Conservation (phyloP, 2,888 invertebrate species). For the Protula sp. region DNA sequence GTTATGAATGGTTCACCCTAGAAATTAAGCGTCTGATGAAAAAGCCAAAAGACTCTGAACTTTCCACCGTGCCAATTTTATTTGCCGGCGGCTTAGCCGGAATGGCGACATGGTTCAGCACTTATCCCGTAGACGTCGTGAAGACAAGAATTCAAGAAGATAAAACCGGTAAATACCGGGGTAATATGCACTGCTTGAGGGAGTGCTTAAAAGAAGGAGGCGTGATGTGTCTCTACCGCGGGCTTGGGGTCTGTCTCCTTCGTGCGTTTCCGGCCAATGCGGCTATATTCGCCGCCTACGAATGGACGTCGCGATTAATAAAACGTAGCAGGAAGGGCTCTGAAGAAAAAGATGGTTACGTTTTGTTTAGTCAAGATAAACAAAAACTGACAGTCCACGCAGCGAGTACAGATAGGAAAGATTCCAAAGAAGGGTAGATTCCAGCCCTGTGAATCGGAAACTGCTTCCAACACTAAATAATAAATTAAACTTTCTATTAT, state of each 20-base stretch:
- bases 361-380: too few species aligned
- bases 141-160: constrained; percentile 77
- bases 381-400: too few species aligned
- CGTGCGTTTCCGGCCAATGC: constrained; percentile 91
- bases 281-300: too few species aligned
- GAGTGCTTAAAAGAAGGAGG: constrained; percentile 69
- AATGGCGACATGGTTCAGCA: constrained; percentile 74
- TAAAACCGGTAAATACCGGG: constrained; percentile 59
- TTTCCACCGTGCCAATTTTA: constrained; percentile 58
- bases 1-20: constrained; percentile 66
- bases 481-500: too few species aligned
- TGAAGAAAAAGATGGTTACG: too few species aligned
- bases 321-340: too few species aligned
- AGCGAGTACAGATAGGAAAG: too few species aligned
- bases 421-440: too few species aligned
- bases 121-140: constrained; percentile 84
- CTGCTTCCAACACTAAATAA: too few species aligned
- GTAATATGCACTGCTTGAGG: constrained; percentile 69
- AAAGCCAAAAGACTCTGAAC: too few species aligned
- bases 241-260: constrained; percentile 71
- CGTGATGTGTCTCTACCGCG: constrained; percentile 66
- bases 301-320: too few species aligned
- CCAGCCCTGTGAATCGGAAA: too few species aligned
- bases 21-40: constrained; percentile 1
- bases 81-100: constrained; percentile 79